These are phyloP conservation scores for Lutraria lutraria DNA, from an alignment of 2,888 invertebrate species.

Conservation along the genomic window DNA sequence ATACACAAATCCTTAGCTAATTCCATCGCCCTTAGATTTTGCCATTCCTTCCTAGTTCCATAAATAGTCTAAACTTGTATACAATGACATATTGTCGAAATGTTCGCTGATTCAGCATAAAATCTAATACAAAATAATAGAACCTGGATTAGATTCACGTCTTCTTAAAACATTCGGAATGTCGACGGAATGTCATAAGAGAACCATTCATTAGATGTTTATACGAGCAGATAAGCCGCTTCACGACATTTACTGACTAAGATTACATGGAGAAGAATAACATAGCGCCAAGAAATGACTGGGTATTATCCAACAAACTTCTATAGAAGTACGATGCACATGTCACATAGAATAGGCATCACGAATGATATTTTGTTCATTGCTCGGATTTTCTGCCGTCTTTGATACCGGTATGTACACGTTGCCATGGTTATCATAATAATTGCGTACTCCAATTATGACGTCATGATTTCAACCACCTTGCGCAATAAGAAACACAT, in stretches of 20 bases:
- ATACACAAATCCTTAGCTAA: too few relatives aligned
- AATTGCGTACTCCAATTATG: too few relatives aligned
- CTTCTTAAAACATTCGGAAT: background rate
- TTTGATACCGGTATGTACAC: background rate
- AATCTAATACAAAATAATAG: constrained; percentile 10
- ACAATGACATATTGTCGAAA: constrained; percentile 3
- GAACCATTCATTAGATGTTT: background rate
- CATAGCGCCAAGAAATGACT: background rate
- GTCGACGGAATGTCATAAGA: background rate
- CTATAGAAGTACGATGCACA: background rate
- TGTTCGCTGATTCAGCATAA: constrained; percentile 3
- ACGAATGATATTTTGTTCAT: background rate
- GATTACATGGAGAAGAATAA: background rate
- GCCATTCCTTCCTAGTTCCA: background rate
- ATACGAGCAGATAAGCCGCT: background rate
- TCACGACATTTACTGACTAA: background rate
- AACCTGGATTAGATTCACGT: background rate
- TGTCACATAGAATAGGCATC: background rate
- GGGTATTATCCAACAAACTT: background rate
- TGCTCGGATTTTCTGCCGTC: background rate
- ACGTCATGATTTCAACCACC: too few relatives aligned
- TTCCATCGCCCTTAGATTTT: background rate
- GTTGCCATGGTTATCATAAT: too few relatives aligned
- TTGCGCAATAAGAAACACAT: too few relatives aligned
- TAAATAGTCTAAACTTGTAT: background rate